These are phyloP conservation scores for Elachura formosa DNA, from an alignment of 2,113 vertebrate species.

Conservation along the genomic window DNA sequence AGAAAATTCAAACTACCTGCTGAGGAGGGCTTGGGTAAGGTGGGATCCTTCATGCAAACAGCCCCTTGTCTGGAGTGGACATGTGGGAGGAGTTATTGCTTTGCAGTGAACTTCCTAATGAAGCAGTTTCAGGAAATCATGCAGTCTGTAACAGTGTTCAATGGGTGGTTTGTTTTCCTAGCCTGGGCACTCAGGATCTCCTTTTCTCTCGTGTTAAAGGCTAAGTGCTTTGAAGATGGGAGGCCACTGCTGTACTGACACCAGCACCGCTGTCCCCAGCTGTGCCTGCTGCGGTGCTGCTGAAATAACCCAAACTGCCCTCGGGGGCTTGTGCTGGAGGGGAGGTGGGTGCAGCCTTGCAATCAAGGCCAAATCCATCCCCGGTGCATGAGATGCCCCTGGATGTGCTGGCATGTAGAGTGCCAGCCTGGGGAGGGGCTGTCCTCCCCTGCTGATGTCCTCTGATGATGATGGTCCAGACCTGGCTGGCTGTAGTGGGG, in stretches of 20 bases:
- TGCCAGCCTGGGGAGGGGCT: neutral
- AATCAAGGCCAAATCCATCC: neutral
- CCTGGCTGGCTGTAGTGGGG: neutral
- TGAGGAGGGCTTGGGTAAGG: neutral
- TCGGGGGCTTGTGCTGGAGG: neutral
- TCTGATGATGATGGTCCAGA: neutral
- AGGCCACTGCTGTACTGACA: neutral
- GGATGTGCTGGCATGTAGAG: neutral
- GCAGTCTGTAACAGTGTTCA: neutral
- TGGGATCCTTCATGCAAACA: neutral
- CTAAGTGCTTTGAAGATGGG: neutral
- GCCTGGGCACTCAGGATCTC: neutral
- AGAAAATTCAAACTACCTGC: neutral
- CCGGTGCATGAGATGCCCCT: neutral
- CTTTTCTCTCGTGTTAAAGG: neutral
- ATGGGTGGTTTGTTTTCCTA: neutral
- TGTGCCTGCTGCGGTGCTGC: fast-evolving
- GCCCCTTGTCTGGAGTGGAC: neutral
- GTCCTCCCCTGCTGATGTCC: no score
- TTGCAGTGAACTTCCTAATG: fast-evolving
- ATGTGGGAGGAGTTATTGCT: neutral
- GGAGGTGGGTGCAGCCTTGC: neutral
- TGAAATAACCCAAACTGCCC: neutral
- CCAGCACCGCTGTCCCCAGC: neutral
- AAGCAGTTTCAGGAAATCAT: neutral